Conservation (phyloP, 2,888 invertebrate species). For the Sphinx pinastri region DNA sequence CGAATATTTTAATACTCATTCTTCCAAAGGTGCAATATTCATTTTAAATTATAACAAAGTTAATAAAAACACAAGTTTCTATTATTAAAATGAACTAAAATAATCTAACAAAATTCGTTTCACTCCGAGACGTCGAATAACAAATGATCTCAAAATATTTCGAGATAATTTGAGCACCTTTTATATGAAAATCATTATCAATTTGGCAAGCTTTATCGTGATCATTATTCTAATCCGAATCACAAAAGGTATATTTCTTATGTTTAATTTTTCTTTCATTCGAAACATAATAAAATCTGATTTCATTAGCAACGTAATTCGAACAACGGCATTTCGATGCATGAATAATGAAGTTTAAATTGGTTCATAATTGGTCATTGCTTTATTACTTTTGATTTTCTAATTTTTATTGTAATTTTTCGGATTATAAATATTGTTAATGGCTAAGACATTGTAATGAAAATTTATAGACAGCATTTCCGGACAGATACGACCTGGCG, state of each 20-base stretch:
- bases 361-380: background rate
- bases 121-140: conserved; percentile 69
- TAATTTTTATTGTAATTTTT: background rate
- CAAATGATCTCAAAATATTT: conserved; percentile 74
- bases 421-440: background rate
- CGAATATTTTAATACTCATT: background rate
- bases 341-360: conserved; percentile 10
- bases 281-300: conserved; percentile 34
- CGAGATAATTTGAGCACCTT: conserved; percentile 57
- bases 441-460: too few relatives aligned
- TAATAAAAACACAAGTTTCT: conserved; percentile 22
- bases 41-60: conserved; percentile 14
- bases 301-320: conserved; percentile 31
- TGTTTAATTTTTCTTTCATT: conserved; percentile 37
- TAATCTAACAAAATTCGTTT: conserved; percentile 63
- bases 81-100: conserved; percentile 32
- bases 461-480: too few relatives aligned
- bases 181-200: conserved; percentile 77
- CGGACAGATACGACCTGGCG: too few relatives aligned
- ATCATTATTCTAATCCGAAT: conserved; percentile 49
- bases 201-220: conserved; percentile 78
- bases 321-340: conserved; percentile 7
- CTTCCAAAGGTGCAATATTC: conserved; percentile 3
- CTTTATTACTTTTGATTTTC: background rate
- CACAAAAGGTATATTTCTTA: conserved; percentile 30